Evolutionary conservation across 1,140 invertebrate species (phyloP), one percentile per base, ranked within the genome.

Genomic region (Lordiphosa stackelbergi): DNA sequence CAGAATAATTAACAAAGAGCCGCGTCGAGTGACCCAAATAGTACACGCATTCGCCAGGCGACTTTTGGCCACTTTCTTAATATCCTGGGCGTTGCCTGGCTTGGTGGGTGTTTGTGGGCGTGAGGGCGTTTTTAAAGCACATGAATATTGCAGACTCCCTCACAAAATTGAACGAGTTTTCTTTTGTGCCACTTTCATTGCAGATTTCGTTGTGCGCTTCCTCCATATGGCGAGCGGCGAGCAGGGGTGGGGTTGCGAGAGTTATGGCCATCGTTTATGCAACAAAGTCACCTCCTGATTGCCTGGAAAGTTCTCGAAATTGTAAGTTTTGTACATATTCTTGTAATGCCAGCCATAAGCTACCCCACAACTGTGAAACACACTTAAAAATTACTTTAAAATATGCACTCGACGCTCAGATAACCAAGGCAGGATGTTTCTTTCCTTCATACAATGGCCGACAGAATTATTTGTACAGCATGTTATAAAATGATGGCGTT

Each of bases 1-100:
- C 73, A 77, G 73, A 73, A 77, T 77, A 77, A 77, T 77, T 77
- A 77, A 77, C 73, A 77, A 69, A 70, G 46, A 43, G 58, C 37
- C 38, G 41, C 22, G 57, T 56, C 58, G 60, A 45, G 45, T 63
- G 64, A 73, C 73, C 73, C 69, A 54, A 73, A 63, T 68, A 16
- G 16, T 16, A 55, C 60, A 55, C 53, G 41, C 48, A 19, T 35
- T 35, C 28, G 19, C 38, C 46, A 40, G 37, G 35, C 36, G 47
- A 38, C 52, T 66, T 52, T 56, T 46, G 43, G 43, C 42, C 38
- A 56, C 47, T 61, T 66, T 52, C 43, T 65, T 60, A 65, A 65
- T 51, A 38, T 53, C 53, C 52, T 62, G 61, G 52, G 47, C 28
- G 52, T 51, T 64, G 53, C 65, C 63, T 45, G 65, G 53, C 46